Evolutionary conservation across 2,888 invertebrate genomes (phyloP).

Genomic region (Thymelicus acteon): DNA sequence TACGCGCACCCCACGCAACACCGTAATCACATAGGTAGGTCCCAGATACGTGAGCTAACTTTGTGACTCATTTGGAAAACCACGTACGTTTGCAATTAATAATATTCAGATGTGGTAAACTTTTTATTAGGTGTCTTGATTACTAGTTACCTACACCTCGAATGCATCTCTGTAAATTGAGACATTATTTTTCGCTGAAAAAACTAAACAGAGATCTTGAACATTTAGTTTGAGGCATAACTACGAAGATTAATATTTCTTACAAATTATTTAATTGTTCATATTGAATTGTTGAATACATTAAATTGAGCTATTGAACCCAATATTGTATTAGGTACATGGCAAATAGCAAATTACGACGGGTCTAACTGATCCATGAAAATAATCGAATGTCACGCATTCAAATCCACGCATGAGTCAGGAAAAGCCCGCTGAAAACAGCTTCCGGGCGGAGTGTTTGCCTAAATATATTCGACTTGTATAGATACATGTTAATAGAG

Average conservation of each 20-base stretch:
- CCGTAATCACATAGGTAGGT: constrained; percentile 69
- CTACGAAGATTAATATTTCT: not conserved
- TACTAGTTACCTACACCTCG: not conserved
- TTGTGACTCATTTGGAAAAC: constrained; percentile 63
- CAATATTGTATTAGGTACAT: not conserved
- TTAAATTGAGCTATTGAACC: not conserved
- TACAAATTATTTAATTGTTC: not conserved
- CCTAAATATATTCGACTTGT: constrained; percentile 20
- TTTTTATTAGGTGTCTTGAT: not conserved
- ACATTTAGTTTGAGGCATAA: not conserved
- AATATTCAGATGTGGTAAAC: constrained; percentile 8
- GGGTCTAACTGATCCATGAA: not conserved
- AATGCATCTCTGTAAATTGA: not conserved
- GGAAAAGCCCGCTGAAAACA: constrained; percentile 38
- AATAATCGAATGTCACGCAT: constrained; percentile 28
- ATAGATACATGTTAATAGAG: constrained; percentile 1
- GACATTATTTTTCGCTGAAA: not conserved
- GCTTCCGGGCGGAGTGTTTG: constrained; percentile 30
- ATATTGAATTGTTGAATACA: not conserved
- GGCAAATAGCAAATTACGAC: too few species aligned
- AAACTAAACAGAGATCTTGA: not conserved
- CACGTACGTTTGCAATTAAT: constrained; percentile 23
- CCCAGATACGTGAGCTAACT: constrained; percentile 64
- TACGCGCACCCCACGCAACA: constrained; percentile 65
- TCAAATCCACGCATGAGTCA: constrained; percentile 35